Conservation (phyloP, 2,113 vertebrate genomes). For the Herpetotheres cachinnans region DNA sequence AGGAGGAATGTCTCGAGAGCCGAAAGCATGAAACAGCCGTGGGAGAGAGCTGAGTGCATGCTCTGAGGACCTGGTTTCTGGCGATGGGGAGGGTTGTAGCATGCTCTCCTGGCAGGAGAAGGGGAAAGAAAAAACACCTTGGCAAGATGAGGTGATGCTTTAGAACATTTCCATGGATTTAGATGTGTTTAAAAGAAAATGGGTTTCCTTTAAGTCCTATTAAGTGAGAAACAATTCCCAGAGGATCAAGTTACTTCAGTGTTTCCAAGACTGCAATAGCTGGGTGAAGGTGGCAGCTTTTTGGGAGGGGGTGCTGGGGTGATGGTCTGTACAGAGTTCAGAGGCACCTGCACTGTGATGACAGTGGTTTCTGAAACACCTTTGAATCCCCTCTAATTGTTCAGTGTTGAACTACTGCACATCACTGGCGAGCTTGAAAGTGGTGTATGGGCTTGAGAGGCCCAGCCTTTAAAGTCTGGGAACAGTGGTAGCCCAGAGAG, state of each 20-base stretch:
- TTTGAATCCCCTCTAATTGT: not conserved
- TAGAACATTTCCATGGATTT: not conserved
- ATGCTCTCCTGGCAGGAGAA: not conserved
- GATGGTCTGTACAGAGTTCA: not conserved
- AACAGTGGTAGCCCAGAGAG: not conserved
- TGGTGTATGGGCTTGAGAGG: not conserved
- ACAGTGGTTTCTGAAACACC: not conserved
- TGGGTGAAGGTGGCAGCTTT: not conserved
- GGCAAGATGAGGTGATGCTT: not conserved
- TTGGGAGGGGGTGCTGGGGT: not conserved
- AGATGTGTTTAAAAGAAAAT: not conserved
- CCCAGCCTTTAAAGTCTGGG: not conserved
- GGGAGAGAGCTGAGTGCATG: not conserved
- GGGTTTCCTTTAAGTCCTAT: not conserved
- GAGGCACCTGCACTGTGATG: not conserved
- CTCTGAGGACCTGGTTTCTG: not conserved
- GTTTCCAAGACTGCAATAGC: not conserved
- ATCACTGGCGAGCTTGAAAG: not conserved
- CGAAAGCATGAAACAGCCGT: not conserved
- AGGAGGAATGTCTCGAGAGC: not conserved
- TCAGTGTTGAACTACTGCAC: not conserved
- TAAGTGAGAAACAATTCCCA: not conserved
- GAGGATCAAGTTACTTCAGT: not conserved
- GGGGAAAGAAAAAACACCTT: not conserved
- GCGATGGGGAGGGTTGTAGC: not conserved